Conservation (phyloP, 2,888 invertebrate species). For the Empis stercorea region DNA sequence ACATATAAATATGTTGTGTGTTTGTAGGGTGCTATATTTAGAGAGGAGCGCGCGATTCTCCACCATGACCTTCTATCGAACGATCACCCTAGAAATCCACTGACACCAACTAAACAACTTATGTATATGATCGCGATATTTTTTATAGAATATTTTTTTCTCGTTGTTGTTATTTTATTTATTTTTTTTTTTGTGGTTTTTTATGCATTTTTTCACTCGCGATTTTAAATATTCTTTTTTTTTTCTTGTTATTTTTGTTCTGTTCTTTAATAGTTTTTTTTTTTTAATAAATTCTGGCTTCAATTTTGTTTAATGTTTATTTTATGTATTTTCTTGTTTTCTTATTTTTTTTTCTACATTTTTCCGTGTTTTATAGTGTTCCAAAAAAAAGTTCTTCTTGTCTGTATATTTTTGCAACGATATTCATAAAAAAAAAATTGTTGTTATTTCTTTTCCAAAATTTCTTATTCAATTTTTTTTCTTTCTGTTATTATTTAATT, state of each 20-base stretch:
- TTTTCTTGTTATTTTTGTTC: background rate
- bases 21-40: too few species aligned
- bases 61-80: slow-evolving; percentile 22
- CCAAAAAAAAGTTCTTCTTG: too few species aligned
- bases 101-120: slow-evolving; percentile 17
- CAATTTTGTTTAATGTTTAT: background rate
- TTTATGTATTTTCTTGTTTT: background rate
- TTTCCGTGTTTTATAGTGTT: too few species aligned
- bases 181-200: background rate
- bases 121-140: background rate
- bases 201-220: background rate
- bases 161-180: too few species aligned
- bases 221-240: background rate
- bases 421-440: too few species aligned
- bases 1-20: too few species aligned
- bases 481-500: background rate
- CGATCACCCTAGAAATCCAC: slow-evolving; percentile 25
- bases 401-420: too few species aligned
- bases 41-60: too few species aligned
- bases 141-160: background rate
- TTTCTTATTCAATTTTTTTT: too few species aligned
- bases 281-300: background rate
- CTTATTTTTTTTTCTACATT: background rate
- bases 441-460: too few species aligned
- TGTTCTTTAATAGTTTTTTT: too few species aligned